Conservation (phyloP, 2,888 invertebrate genomes). For the Ornithoptera alexandrae region DNA sequence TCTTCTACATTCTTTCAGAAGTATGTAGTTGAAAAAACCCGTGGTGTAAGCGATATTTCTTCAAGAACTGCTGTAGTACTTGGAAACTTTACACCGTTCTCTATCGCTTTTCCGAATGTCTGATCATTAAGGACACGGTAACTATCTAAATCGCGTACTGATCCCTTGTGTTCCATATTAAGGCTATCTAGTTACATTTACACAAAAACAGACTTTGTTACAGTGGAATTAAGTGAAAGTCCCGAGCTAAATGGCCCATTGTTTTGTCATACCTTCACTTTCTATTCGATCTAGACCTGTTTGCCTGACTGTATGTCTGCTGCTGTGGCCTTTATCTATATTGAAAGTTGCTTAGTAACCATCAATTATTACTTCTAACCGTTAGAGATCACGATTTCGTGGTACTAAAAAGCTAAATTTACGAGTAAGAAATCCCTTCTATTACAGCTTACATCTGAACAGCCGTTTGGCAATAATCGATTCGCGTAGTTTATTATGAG, state of each 20-base stretch:
- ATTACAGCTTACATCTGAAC: slow-evolving; percentile 6
- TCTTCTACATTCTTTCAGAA: too few species aligned
- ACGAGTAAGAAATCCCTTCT: slow-evolving; percentile 16
- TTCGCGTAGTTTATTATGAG: slow-evolving; percentile 7
- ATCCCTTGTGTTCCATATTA: slow-evolving; percentile 21
- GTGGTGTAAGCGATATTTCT: too few species aligned
- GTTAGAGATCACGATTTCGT: slow-evolving; percentile 18
- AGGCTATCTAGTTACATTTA: slow-evolving; percentile 23
- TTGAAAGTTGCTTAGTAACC: slow-evolving; percentile 26
- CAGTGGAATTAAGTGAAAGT: slow-evolving; percentile 30
- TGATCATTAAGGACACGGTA: too few species aligned
- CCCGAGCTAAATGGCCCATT: slow-evolving; percentile 27
- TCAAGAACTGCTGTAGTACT: too few species aligned
- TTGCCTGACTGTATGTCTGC: slow-evolving; percentile 24
- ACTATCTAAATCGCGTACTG: too few species aligned
- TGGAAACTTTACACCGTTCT: too few species aligned
- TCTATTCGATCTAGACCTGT: slow-evolving; percentile 31
- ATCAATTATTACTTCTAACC: slow-evolving; percentile 24
- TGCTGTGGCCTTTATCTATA: slow-evolving; percentile 24
- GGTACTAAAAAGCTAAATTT: slow-evolving; percentile 13
- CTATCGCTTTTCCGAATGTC: too few species aligned
- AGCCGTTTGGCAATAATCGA: slow-evolving; percentile 9
- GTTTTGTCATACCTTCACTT: slow-evolving; percentile 29
- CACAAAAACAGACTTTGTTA: slow-evolving; percentile 28
- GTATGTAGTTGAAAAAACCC: too few species aligned